A percentile compares a stretch with the other conserved stretches of the same genome.
Conservation (phyloP, 2,113 vertebrate species). For the Xenopus laevis region DNA sequence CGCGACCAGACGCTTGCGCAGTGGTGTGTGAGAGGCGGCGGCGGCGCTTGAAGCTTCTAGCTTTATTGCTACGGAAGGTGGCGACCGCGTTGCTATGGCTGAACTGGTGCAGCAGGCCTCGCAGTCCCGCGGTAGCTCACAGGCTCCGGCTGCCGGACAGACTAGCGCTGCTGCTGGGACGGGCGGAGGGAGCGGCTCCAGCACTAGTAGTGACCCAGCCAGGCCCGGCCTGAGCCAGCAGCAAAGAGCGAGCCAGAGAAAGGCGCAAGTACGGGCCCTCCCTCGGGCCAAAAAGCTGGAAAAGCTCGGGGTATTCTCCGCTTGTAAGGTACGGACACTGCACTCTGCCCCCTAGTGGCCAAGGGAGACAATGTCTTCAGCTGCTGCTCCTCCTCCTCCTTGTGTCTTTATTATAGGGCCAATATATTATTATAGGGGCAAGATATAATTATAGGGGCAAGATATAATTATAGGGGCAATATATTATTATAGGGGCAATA, state of each 20-base stretch:
- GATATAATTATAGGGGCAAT: too few relatives aligned
- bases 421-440: too few relatives aligned
- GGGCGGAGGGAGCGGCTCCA: conserved; percentile 56
- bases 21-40: not conserved
- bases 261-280: conserved; percentile 90
- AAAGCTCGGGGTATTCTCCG: conserved; percentile 95
- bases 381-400: too few relatives aligned
- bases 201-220: conserved; percentile 82
- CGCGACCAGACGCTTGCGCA: conserved; percentile 45
- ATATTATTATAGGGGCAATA: too few relatives aligned
- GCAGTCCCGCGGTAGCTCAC: conserved; percentile 58
- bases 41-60: not conserved
- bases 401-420: too few relatives aligned
- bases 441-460: too few relatives aligned
- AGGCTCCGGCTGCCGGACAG: conserved; percentile 18
- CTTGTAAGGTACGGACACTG: conserved; percentile 82
- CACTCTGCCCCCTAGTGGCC: conserved; percentile 16
- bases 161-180: conserved; percentile 63
- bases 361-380: too few relatives aligned
- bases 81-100: conserved; percentile 60
- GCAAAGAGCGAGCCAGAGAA: conserved; percentile 91
- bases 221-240: conserved; percentile 91
- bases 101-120: conserved; percentile 66
- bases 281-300: conserved; percentile 94
- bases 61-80: conserved; percentile 12